Evolutionary conservation across 2,888 invertebrate species (phyloP).

Genomic region (Asteroscopus sphinx): DNA sequence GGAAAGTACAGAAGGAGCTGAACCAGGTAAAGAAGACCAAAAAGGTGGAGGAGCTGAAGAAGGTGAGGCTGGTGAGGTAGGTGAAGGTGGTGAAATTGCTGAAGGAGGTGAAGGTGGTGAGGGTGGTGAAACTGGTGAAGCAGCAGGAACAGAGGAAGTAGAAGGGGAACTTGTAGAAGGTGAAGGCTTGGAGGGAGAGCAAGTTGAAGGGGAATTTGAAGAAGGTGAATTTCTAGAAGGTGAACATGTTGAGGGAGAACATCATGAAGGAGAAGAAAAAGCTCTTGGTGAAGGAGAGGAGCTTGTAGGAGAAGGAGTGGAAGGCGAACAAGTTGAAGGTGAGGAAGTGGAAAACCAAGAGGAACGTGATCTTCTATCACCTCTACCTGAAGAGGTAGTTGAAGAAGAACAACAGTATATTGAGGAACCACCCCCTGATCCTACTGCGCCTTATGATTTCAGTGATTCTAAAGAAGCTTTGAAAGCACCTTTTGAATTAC

Average conservation of each 20-base stretch:
- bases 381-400: conserved; percentile 59
- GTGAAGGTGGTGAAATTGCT: conserved; percentile 49
- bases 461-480: conserved; percentile 79
- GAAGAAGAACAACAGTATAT: conserved; percentile 75
- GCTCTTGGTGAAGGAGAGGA: conserved; percentile 48
- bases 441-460: conserved; percentile 80
- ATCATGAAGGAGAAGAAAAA: conserved; percentile 24
- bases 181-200: conserved; percentile 31
- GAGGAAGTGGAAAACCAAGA: conserved; percentile 61
- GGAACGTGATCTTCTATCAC: conserved; percentile 30
- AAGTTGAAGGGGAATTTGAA: conserved; percentile 17
- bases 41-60: conserved; percentile 4
- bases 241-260: conserved; percentile 21
- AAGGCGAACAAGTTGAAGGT: conserved; percentile 62
- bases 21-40: conserved; percentile 25
- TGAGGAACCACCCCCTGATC: conserved; percentile 81
- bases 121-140: conserved; percentile 17
- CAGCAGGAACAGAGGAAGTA: conserved; percentile 38
- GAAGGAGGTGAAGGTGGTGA: conserved; percentile 8
- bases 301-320: conserved; percentile 56
- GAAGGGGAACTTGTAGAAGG: conserved; percentile 25
- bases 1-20: neutral
- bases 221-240: conserved; percentile 17
- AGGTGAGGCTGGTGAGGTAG: conserved; percentile 7
- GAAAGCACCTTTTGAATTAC: conserved; percentile 74